A percentile compares a stretch with the other conserved stretches of the same genome.
Evolutionary conservation across 2,888 invertebrate species (phyloP).

Genomic region (Masnerella sp.): DNA sequence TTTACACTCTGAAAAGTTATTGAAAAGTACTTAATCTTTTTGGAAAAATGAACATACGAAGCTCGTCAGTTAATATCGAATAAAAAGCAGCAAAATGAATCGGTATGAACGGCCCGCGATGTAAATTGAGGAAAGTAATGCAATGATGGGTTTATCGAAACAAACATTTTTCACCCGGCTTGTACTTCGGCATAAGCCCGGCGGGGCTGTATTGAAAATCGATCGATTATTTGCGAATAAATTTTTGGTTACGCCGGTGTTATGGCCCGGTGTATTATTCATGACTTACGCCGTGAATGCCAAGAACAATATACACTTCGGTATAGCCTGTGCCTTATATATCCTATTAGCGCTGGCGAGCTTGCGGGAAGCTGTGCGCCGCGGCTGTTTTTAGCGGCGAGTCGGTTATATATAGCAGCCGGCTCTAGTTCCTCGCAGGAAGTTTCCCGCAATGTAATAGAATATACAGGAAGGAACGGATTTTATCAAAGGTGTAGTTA

Average conservation of each 20-base stretch:
- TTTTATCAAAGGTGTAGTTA: conserved; percentile 33
- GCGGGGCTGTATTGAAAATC: conserved; percentile 21
- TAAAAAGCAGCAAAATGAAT: neutral
- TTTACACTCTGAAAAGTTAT: no score
- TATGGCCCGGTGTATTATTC: conserved; percentile 32
- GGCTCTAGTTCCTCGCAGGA: conserved; percentile 5
- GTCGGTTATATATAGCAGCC: conserved; percentile 5
- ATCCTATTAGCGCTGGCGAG: conserved; percentile 47
- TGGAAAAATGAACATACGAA: no score
- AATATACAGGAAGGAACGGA: conserved; percentile 29
- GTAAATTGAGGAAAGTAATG: no score
- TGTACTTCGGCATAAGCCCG: neutral
- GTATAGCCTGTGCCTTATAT: conserved; percentile 37
- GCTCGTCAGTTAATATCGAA: no score
- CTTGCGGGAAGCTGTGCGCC: conserved; percentile 43
- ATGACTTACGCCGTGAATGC: conserved; percentile 33
- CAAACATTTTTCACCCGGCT: neutral
- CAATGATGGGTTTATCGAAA: neutral
- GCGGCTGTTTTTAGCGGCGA: conserved; percentile 42
- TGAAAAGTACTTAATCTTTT: no score
- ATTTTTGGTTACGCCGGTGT: conserved; percentile 33
- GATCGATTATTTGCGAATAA: conserved; percentile 35
- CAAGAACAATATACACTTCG: conserved; percentile 45
- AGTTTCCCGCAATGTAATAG: conserved; percentile 41
- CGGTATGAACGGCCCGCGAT: neutral